Conservation (phyloP, 2,113 vertebrate species). For the Silurus glanis region DNA sequence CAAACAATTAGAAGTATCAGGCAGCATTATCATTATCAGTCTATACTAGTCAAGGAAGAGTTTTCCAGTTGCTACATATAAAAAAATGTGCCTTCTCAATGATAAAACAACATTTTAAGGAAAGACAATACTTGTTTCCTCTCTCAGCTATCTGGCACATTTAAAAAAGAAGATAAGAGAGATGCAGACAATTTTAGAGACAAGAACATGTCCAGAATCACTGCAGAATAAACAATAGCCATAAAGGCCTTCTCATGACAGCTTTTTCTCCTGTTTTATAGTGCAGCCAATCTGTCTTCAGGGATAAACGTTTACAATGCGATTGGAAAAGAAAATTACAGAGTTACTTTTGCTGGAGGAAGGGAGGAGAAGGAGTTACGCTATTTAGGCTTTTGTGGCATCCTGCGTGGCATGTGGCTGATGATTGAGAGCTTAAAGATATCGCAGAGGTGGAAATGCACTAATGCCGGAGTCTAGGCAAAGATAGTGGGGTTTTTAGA, state of each 20-base stretch:
- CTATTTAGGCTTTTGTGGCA: constrained; percentile 46
- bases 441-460: constrained; percentile 38
- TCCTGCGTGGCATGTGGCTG: constrained; percentile 43
- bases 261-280: neutral
- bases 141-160: neutral
- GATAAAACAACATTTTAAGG: neutral
- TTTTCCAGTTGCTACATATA: neutral
- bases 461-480: constrained; percentile 29
- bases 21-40: neutral
- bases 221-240: constrained; percentile 6
- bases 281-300: constrained; percentile 1
- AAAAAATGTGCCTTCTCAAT: no score
- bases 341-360: constrained; percentile 49
- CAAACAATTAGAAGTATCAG: neutral
- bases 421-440: constrained; percentile 34
- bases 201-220: neutral
- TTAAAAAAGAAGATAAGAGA: neutral
- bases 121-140: neutral
- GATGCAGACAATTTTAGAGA: neutral
- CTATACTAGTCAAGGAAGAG: neutral
- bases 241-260: neutral
- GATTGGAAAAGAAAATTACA: constrained; percentile 24
- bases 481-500: constrained; percentile 3
- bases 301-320: constrained; percentile 11
- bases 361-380: constrained; percentile 34